These are phyloP conservation scores for Nettapus auritus DNA, from an alignment of 2,113 vertebrate species.

Conservation along the genomic window DNA sequence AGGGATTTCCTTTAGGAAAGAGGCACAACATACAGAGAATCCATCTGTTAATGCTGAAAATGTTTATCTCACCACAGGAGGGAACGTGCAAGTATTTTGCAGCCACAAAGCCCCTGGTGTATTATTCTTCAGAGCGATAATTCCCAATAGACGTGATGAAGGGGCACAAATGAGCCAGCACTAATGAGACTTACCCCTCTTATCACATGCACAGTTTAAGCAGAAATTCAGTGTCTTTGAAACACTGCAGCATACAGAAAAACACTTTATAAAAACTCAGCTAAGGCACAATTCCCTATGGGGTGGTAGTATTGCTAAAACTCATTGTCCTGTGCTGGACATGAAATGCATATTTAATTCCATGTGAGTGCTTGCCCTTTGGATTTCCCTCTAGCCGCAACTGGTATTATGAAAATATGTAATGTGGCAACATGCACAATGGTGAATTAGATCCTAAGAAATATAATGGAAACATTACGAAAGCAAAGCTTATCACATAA, in stretches of 20 bases:
- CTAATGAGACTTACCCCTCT: background rate
- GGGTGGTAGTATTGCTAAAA: background rate
- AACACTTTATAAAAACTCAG: background rate
- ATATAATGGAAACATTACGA: background rate
- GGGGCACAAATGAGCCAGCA: background rate
- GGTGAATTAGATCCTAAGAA: background rate
- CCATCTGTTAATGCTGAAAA: background rate
- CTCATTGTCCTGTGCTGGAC: background rate
- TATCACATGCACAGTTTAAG: background rate
- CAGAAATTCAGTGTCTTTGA: background rate
- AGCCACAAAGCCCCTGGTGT: background rate
- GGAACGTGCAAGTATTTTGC: background rate
- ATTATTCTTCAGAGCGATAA: background rate
- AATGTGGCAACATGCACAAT: background rate
- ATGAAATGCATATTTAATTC: background rate
- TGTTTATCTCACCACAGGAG: background rate
- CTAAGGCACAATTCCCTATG: background rate
- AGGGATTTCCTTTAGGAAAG: constrained; percentile 85
- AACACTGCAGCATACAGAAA: background rate
- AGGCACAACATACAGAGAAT: background rate
- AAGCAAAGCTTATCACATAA: background rate
- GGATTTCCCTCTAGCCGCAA: background rate
- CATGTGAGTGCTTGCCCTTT: rapidly evolving
- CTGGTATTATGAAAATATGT: background rate
- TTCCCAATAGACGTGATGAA: background rate